These are phyloP conservation scores for Athripsodes cinereus DNA, from an alignment of 2,888 invertebrate genomes.

Conservation along the genomic window DNA sequence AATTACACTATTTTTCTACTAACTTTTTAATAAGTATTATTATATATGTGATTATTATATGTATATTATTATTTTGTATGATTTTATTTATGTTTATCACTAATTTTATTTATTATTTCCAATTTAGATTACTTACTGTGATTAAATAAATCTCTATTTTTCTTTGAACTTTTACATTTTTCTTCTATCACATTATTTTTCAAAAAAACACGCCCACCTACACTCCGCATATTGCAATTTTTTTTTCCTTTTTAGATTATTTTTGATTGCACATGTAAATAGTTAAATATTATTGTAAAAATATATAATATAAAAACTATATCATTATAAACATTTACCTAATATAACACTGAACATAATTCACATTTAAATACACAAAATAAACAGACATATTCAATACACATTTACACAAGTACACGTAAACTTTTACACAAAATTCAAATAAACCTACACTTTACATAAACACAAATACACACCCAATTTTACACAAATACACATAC, in stretches of 20 bases:
- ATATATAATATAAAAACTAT: not conserved
- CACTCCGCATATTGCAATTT: not conserved
- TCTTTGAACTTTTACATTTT: not conserved
- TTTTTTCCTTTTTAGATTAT: not conserved
- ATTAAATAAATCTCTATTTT: not conserved
- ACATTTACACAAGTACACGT: constrained; percentile 2
- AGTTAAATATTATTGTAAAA: not conserved
- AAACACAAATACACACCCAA: not conserved
- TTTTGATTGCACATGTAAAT: not conserved
- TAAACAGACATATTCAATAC: not conserved
- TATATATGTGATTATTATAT: not conserved
- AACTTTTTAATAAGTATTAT: not conserved
- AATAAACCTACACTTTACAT: not conserved
- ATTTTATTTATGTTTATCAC: not conserved
- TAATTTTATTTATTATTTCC: not conserved
- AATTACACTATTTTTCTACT: not conserved
- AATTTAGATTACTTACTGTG: not conserved
- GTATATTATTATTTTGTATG: not conserved
- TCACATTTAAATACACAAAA: not conserved
- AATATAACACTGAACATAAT: not conserved
- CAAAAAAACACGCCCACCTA: too few relatives aligned
- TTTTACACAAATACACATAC: not conserved
- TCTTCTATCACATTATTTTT: not conserved
- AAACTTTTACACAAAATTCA: not conserved
- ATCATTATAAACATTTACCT: not conserved